Conservation (phyloP, 2,888 invertebrate species). For the Gari tellinella region DNA sequence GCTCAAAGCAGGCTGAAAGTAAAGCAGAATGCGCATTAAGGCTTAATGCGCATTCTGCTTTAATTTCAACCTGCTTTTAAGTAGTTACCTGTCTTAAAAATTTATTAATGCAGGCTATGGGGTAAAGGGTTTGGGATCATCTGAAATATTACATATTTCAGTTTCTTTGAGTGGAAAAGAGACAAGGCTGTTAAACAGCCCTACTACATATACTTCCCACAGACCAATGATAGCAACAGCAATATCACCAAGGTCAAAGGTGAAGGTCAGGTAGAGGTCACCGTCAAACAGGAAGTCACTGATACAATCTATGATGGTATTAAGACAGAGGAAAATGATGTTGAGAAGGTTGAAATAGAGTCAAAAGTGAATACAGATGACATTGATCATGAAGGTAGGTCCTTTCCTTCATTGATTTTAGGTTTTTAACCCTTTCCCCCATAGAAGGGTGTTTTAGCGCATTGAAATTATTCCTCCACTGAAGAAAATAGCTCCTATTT, state of each 20-base stretch:
- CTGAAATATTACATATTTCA: constrained; percentile 83
- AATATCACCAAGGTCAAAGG: constrained; percentile 4
- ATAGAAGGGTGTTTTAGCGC: too few relatives aligned
- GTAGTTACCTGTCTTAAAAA: too few relatives aligned
- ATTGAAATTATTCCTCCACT: too few relatives aligned
- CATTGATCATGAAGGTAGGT: neutral
- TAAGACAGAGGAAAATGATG: neutral
- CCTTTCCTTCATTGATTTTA: too few relatives aligned
- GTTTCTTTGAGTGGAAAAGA: constrained; percentile 82
- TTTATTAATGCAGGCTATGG: too few relatives aligned
- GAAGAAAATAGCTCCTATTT: too few relatives aligned
- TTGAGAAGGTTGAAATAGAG: neutral
- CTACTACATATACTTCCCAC: constrained; percentile 90
- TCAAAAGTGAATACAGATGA: neutral
- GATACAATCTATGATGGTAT: neutral
- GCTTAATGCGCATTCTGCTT: too few relatives aligned
- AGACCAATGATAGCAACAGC: constrained; percentile 74
- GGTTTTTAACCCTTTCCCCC: too few relatives aligned
- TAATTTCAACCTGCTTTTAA: too few relatives aligned
- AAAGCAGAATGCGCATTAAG: too few relatives aligned
- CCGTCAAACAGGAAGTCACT: neutral
- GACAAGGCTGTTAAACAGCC: constrained; percentile 87
- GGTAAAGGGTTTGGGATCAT: too few relatives aligned
- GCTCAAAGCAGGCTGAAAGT: too few relatives aligned
- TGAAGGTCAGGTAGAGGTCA: constrained; percentile 10